Evolutionary conservation across 2,888 invertebrate genomes (phyloP), one percentile per base, ranked within the genome.

Genomic region (Leptinotarsa rubiginosa): DNA sequence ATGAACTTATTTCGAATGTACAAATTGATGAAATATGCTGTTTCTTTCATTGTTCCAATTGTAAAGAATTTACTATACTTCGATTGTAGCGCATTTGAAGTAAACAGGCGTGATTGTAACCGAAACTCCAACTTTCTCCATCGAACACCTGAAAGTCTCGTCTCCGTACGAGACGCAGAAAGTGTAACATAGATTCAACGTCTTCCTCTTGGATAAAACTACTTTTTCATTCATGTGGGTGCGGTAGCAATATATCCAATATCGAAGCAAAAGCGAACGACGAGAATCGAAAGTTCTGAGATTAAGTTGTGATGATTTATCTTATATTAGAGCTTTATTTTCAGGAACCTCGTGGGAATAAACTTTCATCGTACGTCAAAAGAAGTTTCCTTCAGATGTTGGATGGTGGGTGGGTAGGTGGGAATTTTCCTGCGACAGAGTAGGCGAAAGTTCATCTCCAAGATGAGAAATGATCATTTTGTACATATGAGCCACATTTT

Each of bases 271-370:
- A 13, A 50, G 50, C 67, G 67, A 50, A 52, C 50, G 52, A 54
- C 68, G 54, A 50, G 18, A 68, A 75, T 65, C 50, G 75, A 69
- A 73, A 75, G 65, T 75, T 75, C 67, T 64, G 54, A 73, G 70
- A 75, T 72, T 75, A 73, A 75, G 75, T 75, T 75, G 69, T 70
- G 75, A 75, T 75, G 72, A 75, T 75, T 75, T 75, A 75, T 75
- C 67, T 72, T 67, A 68, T 73, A 75, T 70, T 54, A 73, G 75
- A 75, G 72, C 72, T 75, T 75, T 73, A 75, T 73, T 75, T 73
- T 56, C 47, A 70, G 47, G 54, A 47, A 67, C 65, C 69, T 65
- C 75, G 5, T 16, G 73, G 70, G 69, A 66, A 65, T 69, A 70
- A 75, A 75, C 54, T 75, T 73, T 52, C 70, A 75, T 64, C 50